A percentile compares a stretch with the other conserved stretches of the same genome.
Evolutionary conservation across 2,888 invertebrate genomes (phyloP).

Genomic region (Chrysolina oricalcia): DNA sequence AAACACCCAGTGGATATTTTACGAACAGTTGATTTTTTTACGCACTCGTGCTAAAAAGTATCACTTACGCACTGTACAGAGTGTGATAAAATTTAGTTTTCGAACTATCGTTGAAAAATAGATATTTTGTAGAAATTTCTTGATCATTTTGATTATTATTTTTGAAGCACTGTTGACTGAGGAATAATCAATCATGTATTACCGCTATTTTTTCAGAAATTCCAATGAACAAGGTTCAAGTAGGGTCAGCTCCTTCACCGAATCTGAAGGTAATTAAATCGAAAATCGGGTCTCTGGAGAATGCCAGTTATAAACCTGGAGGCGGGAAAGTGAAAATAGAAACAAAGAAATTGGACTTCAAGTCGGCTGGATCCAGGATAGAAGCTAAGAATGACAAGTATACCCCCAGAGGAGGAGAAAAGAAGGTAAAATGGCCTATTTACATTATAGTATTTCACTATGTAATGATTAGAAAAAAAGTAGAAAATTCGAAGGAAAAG

Average conservation of each 20-base stretch:
- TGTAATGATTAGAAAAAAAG: background rate
- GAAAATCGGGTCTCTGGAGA: conserved; percentile 94
- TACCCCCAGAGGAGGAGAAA: conserved; percentile 89
- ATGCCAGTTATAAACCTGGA: conserved; percentile 90
- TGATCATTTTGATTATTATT: no score
- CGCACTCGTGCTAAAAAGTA: no score
- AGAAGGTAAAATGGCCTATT: conserved; percentile 79
- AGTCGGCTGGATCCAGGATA: conserved; percentile 88
- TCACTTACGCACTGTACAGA: no score
- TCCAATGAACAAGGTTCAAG: conserved; percentile 95
- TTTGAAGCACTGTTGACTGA: no score
- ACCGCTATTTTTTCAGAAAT: conserved; percentile 75
- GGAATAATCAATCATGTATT: no score
- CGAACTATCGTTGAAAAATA: no score
- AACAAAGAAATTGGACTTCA: conserved; percentile 88
- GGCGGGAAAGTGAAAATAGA: conserved; percentile 93
- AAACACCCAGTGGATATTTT: no score
- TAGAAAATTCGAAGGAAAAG: background rate
- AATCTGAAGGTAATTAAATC: conserved; percentile 93
- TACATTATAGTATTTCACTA: background rate
- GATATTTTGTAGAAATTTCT: no score
- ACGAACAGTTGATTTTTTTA: no score
- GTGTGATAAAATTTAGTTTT: no score
- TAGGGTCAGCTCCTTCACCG: conserved; percentile 92
- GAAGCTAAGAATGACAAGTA: conserved; percentile 94